A percentile compares a stretch with the other conserved stretches of the same genome.
These are phyloP conservation scores for Patiria miniata DNA, from an alignment of 35 echinoderm and acorn worm genomes.

Conservation along the genomic window DNA sequence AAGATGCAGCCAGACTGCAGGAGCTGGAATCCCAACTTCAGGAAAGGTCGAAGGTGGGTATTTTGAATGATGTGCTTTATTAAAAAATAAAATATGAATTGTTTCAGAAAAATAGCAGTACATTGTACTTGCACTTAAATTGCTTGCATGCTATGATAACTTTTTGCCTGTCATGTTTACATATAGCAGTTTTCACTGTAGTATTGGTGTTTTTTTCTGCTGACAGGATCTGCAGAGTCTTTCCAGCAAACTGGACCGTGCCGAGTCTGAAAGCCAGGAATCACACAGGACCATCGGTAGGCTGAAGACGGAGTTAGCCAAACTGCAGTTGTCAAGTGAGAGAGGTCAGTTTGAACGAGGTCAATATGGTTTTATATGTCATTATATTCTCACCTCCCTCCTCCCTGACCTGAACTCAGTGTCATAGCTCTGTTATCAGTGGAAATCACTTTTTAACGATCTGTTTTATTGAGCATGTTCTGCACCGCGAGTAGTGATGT, in stretches of 20 bases:
- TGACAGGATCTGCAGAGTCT: background rate
- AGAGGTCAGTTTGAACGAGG: background rate
- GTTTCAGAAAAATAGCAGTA: too few relatives aligned
- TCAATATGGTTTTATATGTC: background rate
- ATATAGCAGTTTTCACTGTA: too few relatives aligned
- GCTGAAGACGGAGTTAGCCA: slow-evolving; percentile 21
- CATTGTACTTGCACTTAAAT: too few relatives aligned
- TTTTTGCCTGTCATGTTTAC: too few relatives aligned
- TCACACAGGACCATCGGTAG: background rate
- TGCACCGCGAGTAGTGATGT: too few relatives aligned
- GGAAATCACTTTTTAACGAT: too few relatives aligned
- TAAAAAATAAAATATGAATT: too few relatives aligned
- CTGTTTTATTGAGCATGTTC: too few relatives aligned
- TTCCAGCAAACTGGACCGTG: background rate
- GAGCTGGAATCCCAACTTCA: background rate
- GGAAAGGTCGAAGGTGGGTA: background rate
- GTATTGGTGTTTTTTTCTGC: background rate
- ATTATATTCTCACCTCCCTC: too few relatives aligned
- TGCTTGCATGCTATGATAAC: too few relatives aligned
- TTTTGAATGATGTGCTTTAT: background rate
- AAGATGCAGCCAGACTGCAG: background rate
- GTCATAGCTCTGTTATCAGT: too few relatives aligned
- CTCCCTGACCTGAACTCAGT: too few relatives aligned
- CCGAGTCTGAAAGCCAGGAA: background rate
- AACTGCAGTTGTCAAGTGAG: background rate